Base-by-base conservation (phyloP, 2,113 vertebrate genomes). In the Heterochromis multidens region DNA sequence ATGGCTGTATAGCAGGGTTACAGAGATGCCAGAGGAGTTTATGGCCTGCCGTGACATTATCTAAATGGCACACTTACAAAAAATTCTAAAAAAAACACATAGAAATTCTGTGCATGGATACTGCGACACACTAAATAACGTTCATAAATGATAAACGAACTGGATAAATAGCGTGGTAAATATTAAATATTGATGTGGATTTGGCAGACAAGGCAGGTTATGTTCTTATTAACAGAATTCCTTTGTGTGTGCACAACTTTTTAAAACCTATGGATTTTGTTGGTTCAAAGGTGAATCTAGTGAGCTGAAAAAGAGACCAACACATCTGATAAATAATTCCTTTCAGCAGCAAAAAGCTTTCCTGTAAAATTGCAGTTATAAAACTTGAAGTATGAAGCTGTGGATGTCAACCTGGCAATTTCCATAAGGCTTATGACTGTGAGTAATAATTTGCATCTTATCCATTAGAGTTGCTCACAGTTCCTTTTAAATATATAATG, bases 1-100 rank as follows among this genome's bases (percentile, higher is more conserved):
- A 89, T 87, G 87, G 91, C 78, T 80, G 79, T 82, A 83, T 78
- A 89, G 84, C 77, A 31, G 80, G 57, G 16, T 82, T 86, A 65
- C 88, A 79, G 82, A 87, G 79, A 86, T 88, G 90, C 89, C 91
- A 91, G 85, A 81, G 77, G 82, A 93, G 90, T 79, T 84, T 87
- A 87, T 89, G 83, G 84, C 89, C 84, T 35, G 82, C 81, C 40
- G 62, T 94, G 94, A 94, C 93, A 95, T 94, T 95, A 95, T 94
- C 93, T 88, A 93, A 95, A 94, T 93, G 92, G 93, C 93, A 95
- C 80, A 77, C 90, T 87, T 82, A 93, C 86, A 93, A 91, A 94
- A 86, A 83, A 80, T 35, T 86, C 6, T 4, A 81, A n/a, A 74
- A 89, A 72, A 80, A 58, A 0, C 88, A 60, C 74, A 90, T 61